Evolutionary conservation across 2,113 vertebrate genomes (phyloP), one percentile per base, ranked within the genome.

Genomic region (Patagioenas fasciata): DNA sequence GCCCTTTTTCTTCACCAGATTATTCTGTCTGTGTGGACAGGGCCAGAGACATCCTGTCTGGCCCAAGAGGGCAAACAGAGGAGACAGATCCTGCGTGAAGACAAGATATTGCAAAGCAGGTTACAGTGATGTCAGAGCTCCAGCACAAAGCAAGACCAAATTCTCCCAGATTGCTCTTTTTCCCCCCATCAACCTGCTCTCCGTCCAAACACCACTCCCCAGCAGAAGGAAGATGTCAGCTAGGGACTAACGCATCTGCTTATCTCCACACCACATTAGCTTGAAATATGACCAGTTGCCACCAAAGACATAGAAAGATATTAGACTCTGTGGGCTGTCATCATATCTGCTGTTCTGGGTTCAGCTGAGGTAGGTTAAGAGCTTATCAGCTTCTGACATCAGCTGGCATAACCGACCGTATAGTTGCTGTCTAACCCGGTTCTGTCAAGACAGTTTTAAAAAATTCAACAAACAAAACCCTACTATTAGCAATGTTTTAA

Each of bases 401-500:
- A 93, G 92, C 87, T 74, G 67, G 74, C 93, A 93, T 10, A 57
- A 64, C 32, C 16, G 73, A 95, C 64, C 58, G n/a, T 34, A 83
- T 4, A 81, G 67, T 32, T 93, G 71, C 62, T 78, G 50, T 73
- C 75, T 95, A 94, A 94, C 96, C 95, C 90, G 91, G 64, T 94
- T 96, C 95, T 95, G 96, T 93, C 94, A 95, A 72, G 88, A 90
- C 6, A 15, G 74, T 79, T 94, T 95, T 94, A 54, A 96, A 95
- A 94, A 72, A 85, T 85, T 90, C 79, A 93, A 34, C 88, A 88
- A 96, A 92, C 79, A 93, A 93, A 96, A 44, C 2, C 75, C 51
- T 88, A 61, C 85, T 85, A 92, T 94, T 97, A 95, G 91, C 75
- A 83, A 70, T 85, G 75, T 92, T 94, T 93, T 91, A 94, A 88